A percentile compares a stretch with the other conserved stretches of the same genome.
phyloP scores from a whole-genome alignment of 2,797 vertebrate genomes.

The Hozukius guyotensis region DNA sequence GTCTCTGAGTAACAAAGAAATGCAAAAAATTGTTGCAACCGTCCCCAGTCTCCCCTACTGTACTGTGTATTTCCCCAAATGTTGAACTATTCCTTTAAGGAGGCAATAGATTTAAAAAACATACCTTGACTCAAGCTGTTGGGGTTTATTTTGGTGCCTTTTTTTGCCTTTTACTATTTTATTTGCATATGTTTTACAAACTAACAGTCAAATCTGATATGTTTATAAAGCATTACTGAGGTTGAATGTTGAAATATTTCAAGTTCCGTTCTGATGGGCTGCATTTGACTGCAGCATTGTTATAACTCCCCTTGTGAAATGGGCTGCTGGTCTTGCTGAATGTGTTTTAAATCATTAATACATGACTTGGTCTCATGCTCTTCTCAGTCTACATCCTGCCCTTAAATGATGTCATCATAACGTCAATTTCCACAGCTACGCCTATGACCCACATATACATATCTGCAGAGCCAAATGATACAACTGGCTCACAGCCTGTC shows the following conservation, averaged over 20 bases:
- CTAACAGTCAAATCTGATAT: neutral
- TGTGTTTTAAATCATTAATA: slow-evolving; percentile 7
- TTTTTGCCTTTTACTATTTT: neutral
- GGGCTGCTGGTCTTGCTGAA: neutral
- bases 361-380: neutral
- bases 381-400: neutral
- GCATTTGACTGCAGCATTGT: neutral
- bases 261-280: neutral
- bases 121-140: neutral
- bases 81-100: neutral
- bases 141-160: neutral
- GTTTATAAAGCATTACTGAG: neutral
- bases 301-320: neutral
- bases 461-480: neutral
- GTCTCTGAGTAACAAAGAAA: neutral
- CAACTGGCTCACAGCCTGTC: neutral
- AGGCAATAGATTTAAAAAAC: neutral
- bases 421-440: slow-evolving; percentile 6
- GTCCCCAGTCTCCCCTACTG: neutral
- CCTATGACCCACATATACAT: slow-evolving; percentile 13
- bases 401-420: slow-evolving; percentile 2
- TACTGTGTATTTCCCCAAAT: neutral
- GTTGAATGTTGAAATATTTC: neutral
- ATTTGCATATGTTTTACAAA: neutral
- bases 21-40: neutral